Base-by-base conservation (phyloP, 2,113 vertebrate species). In the Percina caprodes region DNA sequence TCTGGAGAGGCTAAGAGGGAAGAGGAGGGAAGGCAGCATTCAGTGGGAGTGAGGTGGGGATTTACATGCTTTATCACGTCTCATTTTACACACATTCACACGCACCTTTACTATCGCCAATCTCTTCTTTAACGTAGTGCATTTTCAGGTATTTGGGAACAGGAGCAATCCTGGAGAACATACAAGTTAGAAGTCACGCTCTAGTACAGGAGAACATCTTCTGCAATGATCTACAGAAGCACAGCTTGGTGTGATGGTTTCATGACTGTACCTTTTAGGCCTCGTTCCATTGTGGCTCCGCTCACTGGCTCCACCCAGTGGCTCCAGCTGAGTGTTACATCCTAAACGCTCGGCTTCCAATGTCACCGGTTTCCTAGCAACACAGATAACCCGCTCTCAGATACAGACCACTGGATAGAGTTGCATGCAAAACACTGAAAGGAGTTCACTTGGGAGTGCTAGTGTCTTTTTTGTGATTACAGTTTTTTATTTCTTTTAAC, bases 71-170 rank as follows among this genome's bases (percentile, higher is more conserved):
- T 75, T 3, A 24, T 18, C 2, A 42, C 7, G 13, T 48, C 14
- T 45, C 1, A 59, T 48, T 35, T 62, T 21, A 30, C 13, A 18
- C 48, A 15, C 23, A 48, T 6, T n/a, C 15, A 16, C 4, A 63
- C 76, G 7, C 56, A 97, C 97, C 96, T 97, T 95, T 97, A 55
- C 92, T 92, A 9, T 96, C 94, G 24, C 78, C 91, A 21, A 83
- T 80, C 84, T 97, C 95, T 83, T 96, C 95, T 89, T 97, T 98
- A 45, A 96, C 95, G 69, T 96, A 92, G 83, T 96, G 95, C 82
- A 96, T 95, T 88, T 97, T 97, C 68, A 96, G 87, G 75, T 95
- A 97, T 91, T 96, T 95, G n/a, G 93, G 95, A 24, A 94, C 91
- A 18, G 91, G 93, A 13, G 90, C 94, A 60, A 93, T 85, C 86